Conservation (phyloP, 1,140 invertebrate species). For the Rhynchophorus ferrugineus region DNA sequence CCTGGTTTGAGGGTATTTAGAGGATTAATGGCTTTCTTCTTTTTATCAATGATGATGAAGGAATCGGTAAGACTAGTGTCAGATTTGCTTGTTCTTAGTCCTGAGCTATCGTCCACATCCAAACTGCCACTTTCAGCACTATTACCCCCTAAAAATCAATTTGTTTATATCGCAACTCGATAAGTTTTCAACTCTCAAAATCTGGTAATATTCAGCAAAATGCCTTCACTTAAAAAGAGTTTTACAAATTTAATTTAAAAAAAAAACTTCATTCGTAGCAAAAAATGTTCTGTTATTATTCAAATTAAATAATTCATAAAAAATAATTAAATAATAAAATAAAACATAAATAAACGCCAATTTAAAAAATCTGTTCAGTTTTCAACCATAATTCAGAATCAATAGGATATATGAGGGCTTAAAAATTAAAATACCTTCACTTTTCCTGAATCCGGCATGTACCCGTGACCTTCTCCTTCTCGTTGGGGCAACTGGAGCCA, state of each 20-base stretch:
- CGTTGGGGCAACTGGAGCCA: slow-evolving; percentile 37
- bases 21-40: slow-evolving; percentile 45
- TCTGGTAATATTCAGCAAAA: too few relatives aligned
- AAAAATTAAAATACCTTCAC: slow-evolving; percentile 52
- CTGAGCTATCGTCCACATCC: slow-evolving; percentile 37
- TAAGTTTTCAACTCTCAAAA: neutral
- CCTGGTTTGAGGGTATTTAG: slow-evolving; percentile 57
- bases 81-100: slow-evolving; percentile 73
- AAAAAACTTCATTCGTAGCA: neutral
- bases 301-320: too few relatives aligned
- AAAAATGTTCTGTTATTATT: neutral
- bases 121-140: slow-evolving; percentile 36
- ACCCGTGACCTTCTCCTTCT: slow-evolving; percentile 51
- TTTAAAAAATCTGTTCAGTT: too few relatives aligned
- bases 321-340: too few relatives aligned
- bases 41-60: slow-evolving; percentile 70
- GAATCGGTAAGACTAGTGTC: slow-evolving; percentile 86
- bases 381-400: too few relatives aligned
- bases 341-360: too few relatives aligned
- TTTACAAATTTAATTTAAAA: neutral
- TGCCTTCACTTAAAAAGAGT: too few relatives aligned
- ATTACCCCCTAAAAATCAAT: slow-evolving; percentile 32
- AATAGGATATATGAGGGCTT: too few relatives aligned
- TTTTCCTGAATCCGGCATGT: slow-evolving; percentile 61
- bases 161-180: neutral